A percentile compares a stretch with the other conserved stretches of the same genome.
Evolutionary conservation across 2,797 vertebrate genomes (phyloP).

Genomic region (Periophthalmus magnuspinnatus): DNA sequence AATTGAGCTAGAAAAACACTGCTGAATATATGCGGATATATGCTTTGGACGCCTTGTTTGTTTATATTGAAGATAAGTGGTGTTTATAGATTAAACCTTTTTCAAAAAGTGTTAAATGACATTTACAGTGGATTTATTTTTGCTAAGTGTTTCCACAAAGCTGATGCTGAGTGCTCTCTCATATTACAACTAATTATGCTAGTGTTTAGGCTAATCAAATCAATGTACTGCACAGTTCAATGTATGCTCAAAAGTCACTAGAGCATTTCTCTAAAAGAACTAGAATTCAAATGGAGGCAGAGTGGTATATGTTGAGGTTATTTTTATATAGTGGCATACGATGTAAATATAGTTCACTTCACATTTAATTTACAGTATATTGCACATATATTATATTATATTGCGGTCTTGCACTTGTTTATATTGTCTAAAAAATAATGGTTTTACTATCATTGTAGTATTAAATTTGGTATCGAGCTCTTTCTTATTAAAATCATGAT

Average conservation of each 20-base stretch:
- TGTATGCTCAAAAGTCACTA: neutral
- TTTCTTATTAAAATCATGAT: too few relatives aligned
- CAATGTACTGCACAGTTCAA: neutral
- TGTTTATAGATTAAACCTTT: conserved; percentile 1
- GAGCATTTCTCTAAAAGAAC: too few relatives aligned
- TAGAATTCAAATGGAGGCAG: neutral
- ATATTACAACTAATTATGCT: neutral
- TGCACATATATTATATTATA: too few relatives aligned
- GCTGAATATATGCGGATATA: neutral
- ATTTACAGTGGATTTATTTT: neutral
- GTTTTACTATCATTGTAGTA: too few relatives aligned
- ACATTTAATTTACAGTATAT: too few relatives aligned
- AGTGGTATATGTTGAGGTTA: neutral
- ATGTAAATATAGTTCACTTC: too few relatives aligned
- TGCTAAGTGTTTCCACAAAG: neutral
- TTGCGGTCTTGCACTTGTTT: too few relatives aligned
- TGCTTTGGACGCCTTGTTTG: neutral
- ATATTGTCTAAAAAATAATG: too few relatives aligned
- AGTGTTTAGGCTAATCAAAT: conserved; percentile 2
- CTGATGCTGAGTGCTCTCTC: conserved; percentile 4
- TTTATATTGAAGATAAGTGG: neutral
- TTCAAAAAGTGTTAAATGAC: neutral
- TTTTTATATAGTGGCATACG: neutral
- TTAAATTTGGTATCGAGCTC: too few relatives aligned
- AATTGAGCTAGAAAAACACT: too few relatives aligned